Evolutionary conservation across 1,140 invertebrate species (phyloP).

Genomic region (Solenopsis invicta): DNA sequence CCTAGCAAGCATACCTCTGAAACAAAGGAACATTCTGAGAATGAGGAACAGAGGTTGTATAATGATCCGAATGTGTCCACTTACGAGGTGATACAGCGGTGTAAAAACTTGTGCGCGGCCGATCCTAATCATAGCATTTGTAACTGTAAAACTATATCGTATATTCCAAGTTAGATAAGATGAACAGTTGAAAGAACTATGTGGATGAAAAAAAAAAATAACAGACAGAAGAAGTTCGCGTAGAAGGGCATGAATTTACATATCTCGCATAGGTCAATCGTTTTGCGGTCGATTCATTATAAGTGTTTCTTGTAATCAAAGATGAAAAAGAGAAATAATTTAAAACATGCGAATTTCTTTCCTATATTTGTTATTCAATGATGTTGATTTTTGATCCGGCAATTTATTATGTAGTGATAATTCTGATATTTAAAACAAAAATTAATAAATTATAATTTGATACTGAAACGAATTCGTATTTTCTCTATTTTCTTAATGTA

Average conservation of each 20-base stretch:
- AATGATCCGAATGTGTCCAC: no score
- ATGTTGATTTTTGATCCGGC: neutral
- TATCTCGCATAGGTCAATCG: conserved; percentile 57
- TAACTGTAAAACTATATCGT: no score
- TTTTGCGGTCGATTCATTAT: neutral
- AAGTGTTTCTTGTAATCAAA: neutral
- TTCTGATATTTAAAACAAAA: neutral
- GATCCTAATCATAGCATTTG: no score
- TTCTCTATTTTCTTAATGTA: neutral
- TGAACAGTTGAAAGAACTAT: neutral
- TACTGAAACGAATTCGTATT: neutral
- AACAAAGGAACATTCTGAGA: no score
- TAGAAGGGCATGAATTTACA: conserved; percentile 56
- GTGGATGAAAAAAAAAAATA: neutral
- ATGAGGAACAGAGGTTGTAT: no score
- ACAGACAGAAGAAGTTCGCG: neutral
- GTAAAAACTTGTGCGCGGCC: no score
- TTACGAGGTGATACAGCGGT: no score
- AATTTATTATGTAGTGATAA: conserved; percentile 1
- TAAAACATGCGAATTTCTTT: neutral
- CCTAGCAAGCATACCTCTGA: no score
- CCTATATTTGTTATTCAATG: neutral
- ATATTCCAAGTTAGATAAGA: neutral
- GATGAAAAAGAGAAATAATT: neutral
- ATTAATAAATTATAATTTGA: conserved; percentile 25